Base-by-base conservation (phyloP, 2,797 vertebrate genomes). In the Scarus forsteni region DNA sequence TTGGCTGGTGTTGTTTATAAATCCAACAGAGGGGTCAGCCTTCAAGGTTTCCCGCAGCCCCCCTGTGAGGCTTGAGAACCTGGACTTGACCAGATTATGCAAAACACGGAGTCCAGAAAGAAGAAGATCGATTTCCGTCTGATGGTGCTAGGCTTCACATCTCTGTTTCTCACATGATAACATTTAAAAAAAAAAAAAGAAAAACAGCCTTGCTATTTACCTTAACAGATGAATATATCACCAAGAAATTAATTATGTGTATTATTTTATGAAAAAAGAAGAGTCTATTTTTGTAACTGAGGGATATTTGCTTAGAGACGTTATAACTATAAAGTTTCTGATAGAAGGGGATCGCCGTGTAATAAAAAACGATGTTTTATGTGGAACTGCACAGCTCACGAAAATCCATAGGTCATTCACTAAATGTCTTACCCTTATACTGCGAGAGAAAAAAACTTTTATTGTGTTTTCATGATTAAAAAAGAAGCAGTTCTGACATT, bases 271-370 rank as follows among this genome's bases (percentile, higher is more conserved):
- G 92, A 92, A 88, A 85, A 92, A 91, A 92, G 65, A 92, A 83
- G 89, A 89, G 88, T 95, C 81, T 95, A 95, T 95, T 95, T 95
- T 95, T 95, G 91, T 95, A 95, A 94, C 84, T 49, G 90, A 93
- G 83, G 93, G 89, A 90, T 84, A 76, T 90, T 89, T 89, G 89
- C 85, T 82, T 74, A 78, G 86, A 89, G 81, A 86, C 74, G 83
- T 84, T 88, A 78, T 86, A 88, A 59, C 48, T 84, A 72, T 79
- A 68, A 73, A 45, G 66, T 82, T 82, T 86, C 65, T 71, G 84
- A 89, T 66, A 10, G 85, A 79, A 79, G 75, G 77, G 82, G 58
- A 55, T 42, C 50, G 5, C 68, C 75, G 73, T 35, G 3, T 54
- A 61, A 51, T 60, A 59, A 80, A 70, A n/a, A 75, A 66, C 10